These are phyloP conservation scores for Pachliopta kotzebuea DNA, from an alignment of 2,888 invertebrate genomes.

Conservation along the genomic window DNA sequence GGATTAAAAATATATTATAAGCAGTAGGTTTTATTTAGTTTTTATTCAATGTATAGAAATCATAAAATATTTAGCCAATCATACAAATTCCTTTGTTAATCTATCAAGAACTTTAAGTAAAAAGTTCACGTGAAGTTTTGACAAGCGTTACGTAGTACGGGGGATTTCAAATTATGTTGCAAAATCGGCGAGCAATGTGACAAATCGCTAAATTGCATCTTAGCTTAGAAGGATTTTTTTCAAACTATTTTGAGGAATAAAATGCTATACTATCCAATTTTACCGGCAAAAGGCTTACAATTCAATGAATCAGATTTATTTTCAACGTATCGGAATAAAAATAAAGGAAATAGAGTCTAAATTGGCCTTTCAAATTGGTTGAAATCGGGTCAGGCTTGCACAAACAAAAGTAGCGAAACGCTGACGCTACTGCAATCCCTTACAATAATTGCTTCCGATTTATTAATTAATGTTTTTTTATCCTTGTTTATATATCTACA, in stretches of 20 bases:
- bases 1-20: background rate
- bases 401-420: constrained; percentile 65
- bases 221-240: background rate
- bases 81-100: too few relatives aligned
- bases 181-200: too few relatives aligned
- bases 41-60: too few relatives aligned
- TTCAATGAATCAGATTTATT: constrained; percentile 61
- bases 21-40: too few relatives aligned
- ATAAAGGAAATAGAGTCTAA: constrained; percentile 68
- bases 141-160: too few relatives aligned
- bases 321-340: constrained; percentile 63
- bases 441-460: constrained; percentile 49
- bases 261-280: constrained; percentile 15
- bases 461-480: constrained; percentile 35
- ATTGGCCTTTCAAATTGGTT: constrained; percentile 71
- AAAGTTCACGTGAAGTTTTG: too few relatives aligned
- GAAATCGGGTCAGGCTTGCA: constrained; percentile 70
- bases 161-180: too few relatives aligned
- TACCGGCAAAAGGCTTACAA: constrained; percentile 43
- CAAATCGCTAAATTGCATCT: too few relatives aligned
- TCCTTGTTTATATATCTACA: background rate
- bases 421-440: constrained; percentile 49
- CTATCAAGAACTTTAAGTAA: too few relatives aligned
- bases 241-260: background rate
- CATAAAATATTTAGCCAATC: too few relatives aligned